Conservation (phyloP, 2,888 invertebrate species). For the Dione vanillae region DNA sequence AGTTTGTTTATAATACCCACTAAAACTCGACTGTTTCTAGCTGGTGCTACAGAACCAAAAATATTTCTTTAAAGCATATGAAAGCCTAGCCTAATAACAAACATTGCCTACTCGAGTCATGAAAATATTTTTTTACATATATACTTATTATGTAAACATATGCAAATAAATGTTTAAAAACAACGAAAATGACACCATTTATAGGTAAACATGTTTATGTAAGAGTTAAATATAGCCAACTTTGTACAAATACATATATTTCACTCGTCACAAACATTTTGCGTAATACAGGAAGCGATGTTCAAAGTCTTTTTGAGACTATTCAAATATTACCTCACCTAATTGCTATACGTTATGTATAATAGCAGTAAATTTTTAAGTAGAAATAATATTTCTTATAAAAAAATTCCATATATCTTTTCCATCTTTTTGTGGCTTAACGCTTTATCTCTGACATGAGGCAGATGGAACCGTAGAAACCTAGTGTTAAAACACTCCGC, state of each 20-base stretch:
- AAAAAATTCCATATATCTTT: no score
- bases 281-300: constrained; percentile 13
- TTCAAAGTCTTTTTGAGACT: constrained; percentile 1
- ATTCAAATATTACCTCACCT: neutral
- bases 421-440: no score
- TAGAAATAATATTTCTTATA: no score
- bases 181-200: neutral
- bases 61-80: no score
- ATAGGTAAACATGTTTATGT: neutral
- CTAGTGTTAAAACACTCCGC: no score
- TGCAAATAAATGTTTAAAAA: neutral
- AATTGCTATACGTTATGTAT: neutral
- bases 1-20: no score
- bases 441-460: no score
- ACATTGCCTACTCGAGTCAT: no score
- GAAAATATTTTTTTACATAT: neutral
- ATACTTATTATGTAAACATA: neutral
- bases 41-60: no score
- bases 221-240: neutral
- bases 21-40: no score
- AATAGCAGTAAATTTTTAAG: neutral
- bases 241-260: neutral
- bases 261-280: neutral
- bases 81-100: no score
- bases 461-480: no score